Evolutionary conservation across 2,113 vertebrate genomes (phyloP), one percentile per base, ranked within the genome.

Genomic region (Menura novaehollandiae): DNA sequence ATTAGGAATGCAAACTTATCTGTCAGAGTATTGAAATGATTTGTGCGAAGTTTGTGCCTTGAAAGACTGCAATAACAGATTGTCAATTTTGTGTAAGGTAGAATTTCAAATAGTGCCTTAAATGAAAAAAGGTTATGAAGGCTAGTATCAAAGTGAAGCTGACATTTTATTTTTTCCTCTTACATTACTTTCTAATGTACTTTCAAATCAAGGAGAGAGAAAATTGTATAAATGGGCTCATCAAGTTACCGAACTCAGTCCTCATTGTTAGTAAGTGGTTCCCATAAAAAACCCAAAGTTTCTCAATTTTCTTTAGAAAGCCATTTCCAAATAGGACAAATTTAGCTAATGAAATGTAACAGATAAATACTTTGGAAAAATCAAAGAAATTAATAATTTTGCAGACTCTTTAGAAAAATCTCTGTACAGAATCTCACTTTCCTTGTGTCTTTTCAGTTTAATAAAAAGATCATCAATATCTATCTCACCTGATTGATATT

Each of bases 101-200:
- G 26, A 95, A 76, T 91, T 94, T 93, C 86, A 88, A 92, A 49
- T 23, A 68, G 22, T 63, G 37, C 32, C 56, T 95, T 94, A 91
- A 73, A 83, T 39, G 52, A 62, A 82, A 88, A 91, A 66, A 9
- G 5, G 12, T 74, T 93, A n/a, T 59, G 26, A 77, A 64, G 56
- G 52, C 60, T 91, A 44, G 18, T 55, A 78, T 49, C 26, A 78
- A 92, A 96, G 13, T 82, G 23, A 95, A 76, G 30, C 27, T 77
- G 51, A 35, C 32, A 51, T 74, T 91, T 88, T 93, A 69, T 80
- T 91, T 97, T 76, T 82, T 32, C 22, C 19, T 60, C 17, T 78
- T 67, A 49, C 13, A 37, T 74, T 93, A 20, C 8, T 88, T 93
- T 81, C 59, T 79, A 87, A 73, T 6, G 49, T 58, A 77, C 11